Percentiles rank a stretch among this genome's conserved stretches.
phyloP scores from a whole-genome alignment of 2,888 invertebrate species.

The Acanthosoma haemorrhoidale region DNA sequence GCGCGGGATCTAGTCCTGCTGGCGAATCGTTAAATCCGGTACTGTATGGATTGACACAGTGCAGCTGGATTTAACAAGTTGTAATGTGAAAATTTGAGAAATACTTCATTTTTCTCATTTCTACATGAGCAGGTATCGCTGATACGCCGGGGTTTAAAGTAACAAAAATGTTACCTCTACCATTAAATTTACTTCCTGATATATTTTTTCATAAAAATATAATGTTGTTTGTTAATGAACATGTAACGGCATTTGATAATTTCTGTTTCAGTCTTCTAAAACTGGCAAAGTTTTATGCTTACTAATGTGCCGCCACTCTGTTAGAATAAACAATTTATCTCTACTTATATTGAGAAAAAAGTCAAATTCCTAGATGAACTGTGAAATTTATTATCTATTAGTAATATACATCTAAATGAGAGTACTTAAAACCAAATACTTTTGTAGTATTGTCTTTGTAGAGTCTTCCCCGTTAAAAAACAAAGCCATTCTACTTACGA shows the following conservation, averaged over 20 bases:
- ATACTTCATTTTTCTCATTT: slow-evolving; percentile 12
- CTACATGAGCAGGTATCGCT: background rate
- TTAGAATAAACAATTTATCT: too few relatives aligned
- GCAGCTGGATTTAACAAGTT: slow-evolving; percentile 3
- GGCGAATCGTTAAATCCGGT: slow-evolving; percentile 1
- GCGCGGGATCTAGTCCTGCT: background rate
- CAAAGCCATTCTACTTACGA: too few relatives aligned
- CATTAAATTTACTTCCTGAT: background rate
- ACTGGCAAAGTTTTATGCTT: too few relatives aligned
- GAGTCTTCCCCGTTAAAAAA: too few relatives aligned
- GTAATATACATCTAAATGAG: too few relatives aligned
- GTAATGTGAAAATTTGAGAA: slow-evolving; percentile 9
- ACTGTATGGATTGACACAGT: background rate
- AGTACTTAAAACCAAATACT: too few relatives aligned
- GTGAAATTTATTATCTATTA: too few relatives aligned
- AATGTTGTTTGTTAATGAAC: background rate
- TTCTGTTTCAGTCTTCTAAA: too few relatives aligned
- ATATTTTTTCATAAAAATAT: background rate
- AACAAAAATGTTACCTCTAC: background rate
- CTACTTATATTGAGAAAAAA: too few relatives aligned
- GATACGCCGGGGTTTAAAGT: background rate
- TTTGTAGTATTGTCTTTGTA: too few relatives aligned
- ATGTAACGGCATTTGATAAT: background rate
- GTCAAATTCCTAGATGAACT: too few relatives aligned
- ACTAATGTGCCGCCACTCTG: too few relatives aligned